Percentiles rank a stretch among this genome's conserved stretches.
These are phyloP conservation scores for Myocastor coypus DNA, from an alignment of 2,113 vertebrate species.

Conservation along the genomic window DNA sequence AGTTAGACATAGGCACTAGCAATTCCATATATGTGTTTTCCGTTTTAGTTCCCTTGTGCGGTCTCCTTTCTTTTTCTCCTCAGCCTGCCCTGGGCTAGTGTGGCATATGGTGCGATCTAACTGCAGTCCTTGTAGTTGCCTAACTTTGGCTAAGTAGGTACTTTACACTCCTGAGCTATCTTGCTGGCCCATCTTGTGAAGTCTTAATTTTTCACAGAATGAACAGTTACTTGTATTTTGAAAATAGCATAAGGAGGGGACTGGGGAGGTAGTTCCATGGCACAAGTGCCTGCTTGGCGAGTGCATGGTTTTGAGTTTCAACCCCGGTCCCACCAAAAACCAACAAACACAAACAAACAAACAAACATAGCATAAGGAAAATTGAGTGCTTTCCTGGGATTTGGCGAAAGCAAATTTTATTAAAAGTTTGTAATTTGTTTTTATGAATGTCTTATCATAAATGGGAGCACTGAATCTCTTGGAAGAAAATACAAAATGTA, in stretches of 20 bases:
- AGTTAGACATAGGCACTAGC: neutral
- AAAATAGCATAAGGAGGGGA: neutral
- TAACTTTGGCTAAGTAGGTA: no score
- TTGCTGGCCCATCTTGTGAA: neutral
- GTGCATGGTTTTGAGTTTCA: no score
- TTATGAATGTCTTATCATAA: neutral
- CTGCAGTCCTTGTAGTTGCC: no score
- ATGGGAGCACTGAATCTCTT: constrained; percentile 17
- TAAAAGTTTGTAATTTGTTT: neutral
- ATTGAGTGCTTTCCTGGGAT: neutral
- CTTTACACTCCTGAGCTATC: no score
- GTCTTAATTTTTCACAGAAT: constrained; percentile 28
- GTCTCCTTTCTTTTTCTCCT: neutral
- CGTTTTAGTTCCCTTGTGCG: constrained; percentile 44
- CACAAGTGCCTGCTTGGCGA: no score
- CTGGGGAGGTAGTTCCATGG: no score
- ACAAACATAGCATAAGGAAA: neutral
- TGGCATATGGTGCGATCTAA: no score
- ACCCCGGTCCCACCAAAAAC: no score
- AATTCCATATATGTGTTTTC: neutral
- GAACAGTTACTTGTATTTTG: constrained; percentile 2
- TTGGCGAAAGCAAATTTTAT: neutral
- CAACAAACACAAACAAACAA: no score
- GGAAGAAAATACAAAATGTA: constrained; percentile 41
- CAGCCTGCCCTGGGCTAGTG: no score